phyloP scores from a whole-genome alignment of 2,113 vertebrate genomes.

The Pseudorectes ferrugineus region DNA sequence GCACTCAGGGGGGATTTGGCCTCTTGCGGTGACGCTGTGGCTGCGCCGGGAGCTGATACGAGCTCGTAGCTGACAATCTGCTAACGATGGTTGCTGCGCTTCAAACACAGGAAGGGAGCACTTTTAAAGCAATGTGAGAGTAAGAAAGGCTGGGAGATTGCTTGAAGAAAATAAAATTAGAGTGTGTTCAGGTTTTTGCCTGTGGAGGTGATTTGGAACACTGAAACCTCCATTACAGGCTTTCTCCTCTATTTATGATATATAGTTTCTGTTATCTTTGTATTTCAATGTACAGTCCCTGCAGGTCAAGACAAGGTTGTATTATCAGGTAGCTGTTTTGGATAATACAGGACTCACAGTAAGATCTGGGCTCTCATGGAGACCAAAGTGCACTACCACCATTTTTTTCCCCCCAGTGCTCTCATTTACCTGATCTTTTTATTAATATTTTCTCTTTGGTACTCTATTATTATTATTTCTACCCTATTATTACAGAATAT shows the following conservation, averaged over 20 bases:
- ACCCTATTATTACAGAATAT: neutral
- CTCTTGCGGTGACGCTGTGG: too few species aligned
- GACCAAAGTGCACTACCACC: neutral
- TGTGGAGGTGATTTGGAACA: neutral
- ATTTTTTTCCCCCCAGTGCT: neutral
- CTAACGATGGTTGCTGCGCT: fast-evolving
- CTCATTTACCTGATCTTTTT: neutral
- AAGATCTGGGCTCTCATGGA: neutral
- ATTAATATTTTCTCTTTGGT: neutral
- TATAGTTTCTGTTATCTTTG: neutral
- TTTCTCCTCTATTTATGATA: neutral
- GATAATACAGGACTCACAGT: fast-evolving
- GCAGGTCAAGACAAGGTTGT: neutral
- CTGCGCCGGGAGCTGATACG: neutral
- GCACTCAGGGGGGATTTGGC: fast-evolving
- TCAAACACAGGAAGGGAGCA: neutral
- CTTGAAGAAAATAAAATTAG: neutral
- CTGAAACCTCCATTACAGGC: neutral
- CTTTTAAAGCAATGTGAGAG: neutral
- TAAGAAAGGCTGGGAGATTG: neutral
- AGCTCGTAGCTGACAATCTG: fast-evolving
- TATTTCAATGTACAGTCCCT: neutral
- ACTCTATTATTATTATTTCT: neutral
- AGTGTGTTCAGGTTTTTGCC: neutral
- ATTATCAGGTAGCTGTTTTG: neutral